Percentiles rank a stretch among this genome's conserved stretches.
phyloP scores from a whole-genome alignment of 2,113 vertebrate genomes.

The Trichechus manatus region DNA sequence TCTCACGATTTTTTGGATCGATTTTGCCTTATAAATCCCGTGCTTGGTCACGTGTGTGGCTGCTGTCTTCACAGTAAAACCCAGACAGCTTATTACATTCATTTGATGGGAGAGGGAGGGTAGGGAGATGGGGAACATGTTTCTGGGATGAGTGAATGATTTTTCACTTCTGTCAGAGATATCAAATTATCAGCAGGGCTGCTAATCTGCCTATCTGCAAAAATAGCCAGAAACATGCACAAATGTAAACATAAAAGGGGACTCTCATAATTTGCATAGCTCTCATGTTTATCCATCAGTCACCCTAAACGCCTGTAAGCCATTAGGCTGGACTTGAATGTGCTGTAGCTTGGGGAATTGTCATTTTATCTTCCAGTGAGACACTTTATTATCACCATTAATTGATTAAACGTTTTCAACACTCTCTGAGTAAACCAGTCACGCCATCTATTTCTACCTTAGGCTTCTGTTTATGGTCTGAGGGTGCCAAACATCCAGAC shows the following conservation, averaged over 20 bases:
- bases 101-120: background rate
- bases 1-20: background rate
- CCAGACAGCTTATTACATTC: background rate
- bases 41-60: background rate
- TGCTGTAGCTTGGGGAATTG: constrained; percentile 62
- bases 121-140: background rate
- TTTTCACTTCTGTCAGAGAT: constrained; percentile 79
- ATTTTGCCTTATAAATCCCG: constrained; percentile 16
- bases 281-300: constrained; percentile 79
- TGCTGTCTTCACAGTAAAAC: background rate
- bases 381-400: constrained; percentile 89
- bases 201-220: constrained; percentile 83
- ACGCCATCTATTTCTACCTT: constrained; percentile 93
- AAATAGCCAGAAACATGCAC: constrained; percentile 85
- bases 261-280: constrained; percentile 83
- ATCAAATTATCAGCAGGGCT: constrained; percentile 80
- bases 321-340: constrained; percentile 59
- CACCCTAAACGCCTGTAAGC: constrained; percentile 53
- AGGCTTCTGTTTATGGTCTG: constrained; percentile 92
- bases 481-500: constrained; percentile 96
- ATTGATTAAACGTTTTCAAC: constrained; percentile 94
- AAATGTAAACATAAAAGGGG: constrained; percentile 87
- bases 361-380: constrained; percentile 82
- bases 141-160: constrained; percentile 70
- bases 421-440: constrained; percentile 89